phyloP scores from a whole-genome alignment of 2,113 vertebrate genomes.

The Lagenorhynchus albirostris region DNA sequence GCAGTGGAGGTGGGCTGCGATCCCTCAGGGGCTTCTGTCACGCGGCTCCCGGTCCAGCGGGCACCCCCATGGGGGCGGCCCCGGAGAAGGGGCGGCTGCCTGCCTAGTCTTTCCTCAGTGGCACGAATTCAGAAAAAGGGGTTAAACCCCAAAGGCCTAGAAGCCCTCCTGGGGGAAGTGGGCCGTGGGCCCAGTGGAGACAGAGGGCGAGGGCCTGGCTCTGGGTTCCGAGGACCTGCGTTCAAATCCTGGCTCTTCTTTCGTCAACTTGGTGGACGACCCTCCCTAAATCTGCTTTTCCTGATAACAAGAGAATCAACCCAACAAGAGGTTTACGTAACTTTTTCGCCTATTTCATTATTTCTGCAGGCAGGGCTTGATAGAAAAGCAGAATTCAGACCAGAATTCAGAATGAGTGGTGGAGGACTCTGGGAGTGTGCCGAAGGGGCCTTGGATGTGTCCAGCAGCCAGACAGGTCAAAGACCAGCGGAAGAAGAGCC shows the following conservation, averaged over 20 bases:
- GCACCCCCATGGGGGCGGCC: accelerated
- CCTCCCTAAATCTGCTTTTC: too few relatives aligned
- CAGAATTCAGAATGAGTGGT: not conserved
- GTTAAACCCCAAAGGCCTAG: not conserved
- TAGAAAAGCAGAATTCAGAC: not conserved
- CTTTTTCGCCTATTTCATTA: accelerated
- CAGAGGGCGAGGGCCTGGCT: accelerated
- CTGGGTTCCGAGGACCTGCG: accelerated
- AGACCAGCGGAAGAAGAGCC: accelerated
- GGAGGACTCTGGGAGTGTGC: not conserved
- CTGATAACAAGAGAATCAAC: not conserved
- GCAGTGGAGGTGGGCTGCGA: too few relatives aligned
- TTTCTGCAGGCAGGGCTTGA: not conserved
- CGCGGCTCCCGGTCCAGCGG: accelerated
- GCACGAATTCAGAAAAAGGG: not conserved
- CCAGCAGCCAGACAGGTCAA: not conserved
- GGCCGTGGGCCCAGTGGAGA: accelerated
- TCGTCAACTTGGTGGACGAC: accelerated
- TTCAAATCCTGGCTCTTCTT: not conserved
- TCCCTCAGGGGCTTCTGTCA: too few relatives aligned
- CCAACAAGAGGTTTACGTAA: not conserved
- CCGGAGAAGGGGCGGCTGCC: too few relatives aligned
- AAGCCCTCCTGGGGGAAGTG: not conserved
- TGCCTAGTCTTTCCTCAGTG: not conserved
- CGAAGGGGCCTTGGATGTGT: accelerated